Base-by-base conservation (phyloP, 2,113 vertebrate species). In the Nycticorax nycticorax region DNA sequence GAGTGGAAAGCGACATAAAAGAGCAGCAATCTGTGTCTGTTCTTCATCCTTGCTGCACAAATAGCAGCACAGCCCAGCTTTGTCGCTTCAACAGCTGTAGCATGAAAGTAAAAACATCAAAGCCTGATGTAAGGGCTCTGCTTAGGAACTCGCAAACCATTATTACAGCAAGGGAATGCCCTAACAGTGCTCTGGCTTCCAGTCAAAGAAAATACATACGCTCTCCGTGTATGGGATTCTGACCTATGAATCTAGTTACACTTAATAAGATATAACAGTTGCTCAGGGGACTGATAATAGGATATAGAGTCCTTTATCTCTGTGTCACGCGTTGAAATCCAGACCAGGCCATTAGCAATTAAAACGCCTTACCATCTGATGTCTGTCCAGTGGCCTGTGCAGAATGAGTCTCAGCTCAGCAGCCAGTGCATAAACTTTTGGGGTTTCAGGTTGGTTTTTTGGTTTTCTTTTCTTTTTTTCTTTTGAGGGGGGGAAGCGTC, bases 301-400 rank as follows among this genome's bases (percentile, higher is more conserved):
- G 79, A 93, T 95, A 59, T 43, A 37, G 78, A 89, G 43, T 48
- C 73, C 76, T 90, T 95, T 94, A 88, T 94, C 88, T 93, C 89
- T 15, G 26, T 83, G 87, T 89, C 85, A 55, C 4, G 5, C 26
- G 1, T 77, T 91, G 95, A 96, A 92, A 95, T 80, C 85, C 91
- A 92, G 90, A 93, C 75, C 68, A 47, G 72, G 76, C 56, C 79
- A 81, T 94, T 91, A 93, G 91, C 88, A 96, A 93, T 89, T 95
- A 78, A 91, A 95, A 93, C 33, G 4, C 78, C 72, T 92, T 74
- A 59, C 78, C 56, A 71, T 47, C 82, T 92, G 82, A 92, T 78
- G 57, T 63, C 76, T 85, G 41, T 33, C 79, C 72, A 53, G 45
- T 67, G 53, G 76, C 56, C 47, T 68, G 47, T 78, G 47, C 76